Base-by-base conservation (phyloP, 2,797 vertebrate genomes). In the Argyrosomus regius region DNA sequence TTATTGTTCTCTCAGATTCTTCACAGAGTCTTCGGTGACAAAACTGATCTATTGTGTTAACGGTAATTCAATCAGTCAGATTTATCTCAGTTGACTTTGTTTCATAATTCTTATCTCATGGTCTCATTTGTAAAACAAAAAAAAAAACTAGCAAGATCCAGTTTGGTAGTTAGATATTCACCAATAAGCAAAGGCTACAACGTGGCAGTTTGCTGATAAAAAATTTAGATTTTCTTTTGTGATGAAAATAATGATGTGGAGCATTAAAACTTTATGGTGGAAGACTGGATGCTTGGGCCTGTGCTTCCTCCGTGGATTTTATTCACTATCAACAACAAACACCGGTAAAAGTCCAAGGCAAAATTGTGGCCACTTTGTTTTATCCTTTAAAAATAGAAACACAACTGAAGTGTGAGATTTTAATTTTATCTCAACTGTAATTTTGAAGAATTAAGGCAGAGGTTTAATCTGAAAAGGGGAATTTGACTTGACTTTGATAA, bases 1-100 rank as follows among this genome's bases (percentile, higher is more conserved):
- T 75, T 57, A 64, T 70, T 78, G 56, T 78, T 72, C 61, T 78
- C 20, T 46, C 7, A 20, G 26, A 48, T 31, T 75, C 20, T 71
- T 77, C 28, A 70, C 20, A 41, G 16, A 18, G 18, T 2, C 22
- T 45, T 57, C n/a, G 7, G 11, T 39, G 3, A 71, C 20, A 17
- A 54, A 65, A 66, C 16, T 16, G 31, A 65, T 68, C 10, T 31
- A 26, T 16, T 41, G 24, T 20, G 12, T 73, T 39, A 74, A 65
- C 71, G 41, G 13, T 65, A 43, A 80, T 78, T 53, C n/a, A 60
- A n/a, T 52, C 14, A 31, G 1, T 53, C 39, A 41, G 9, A 60
- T 69, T 61, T 53, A 53, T 67, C 26, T 60, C 31, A 46, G 13
- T 72, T 52, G 50, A 26, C 24, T 54, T 46, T 22, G 2, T 71